A percentile compares a stretch with the other conserved stretches of the same genome.
Conservation (phyloP, 1,140 invertebrate species). For the Macrosteles quadrilineatus region DNA sequence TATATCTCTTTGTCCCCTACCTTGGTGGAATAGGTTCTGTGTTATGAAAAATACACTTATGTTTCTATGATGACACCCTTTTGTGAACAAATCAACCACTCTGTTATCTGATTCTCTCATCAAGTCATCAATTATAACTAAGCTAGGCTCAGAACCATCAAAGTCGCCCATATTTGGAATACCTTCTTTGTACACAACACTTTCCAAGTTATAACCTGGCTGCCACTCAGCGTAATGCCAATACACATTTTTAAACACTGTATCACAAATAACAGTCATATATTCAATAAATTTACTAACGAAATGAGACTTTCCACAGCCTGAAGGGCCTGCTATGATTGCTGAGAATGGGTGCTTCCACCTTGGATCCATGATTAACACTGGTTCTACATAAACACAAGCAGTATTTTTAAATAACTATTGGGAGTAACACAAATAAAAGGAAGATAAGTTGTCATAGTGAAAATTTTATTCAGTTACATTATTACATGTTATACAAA, state of each 20-base stretch:
- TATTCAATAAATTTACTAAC: not conserved
- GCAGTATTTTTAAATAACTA: no score
- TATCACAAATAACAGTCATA: not conserved
- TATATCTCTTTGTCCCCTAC: no score
- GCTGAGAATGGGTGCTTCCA: not conserved
- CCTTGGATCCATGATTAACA: not conserved
- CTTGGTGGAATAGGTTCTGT: not conserved
- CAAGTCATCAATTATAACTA: constrained; percentile 7
- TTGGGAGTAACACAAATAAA: no score
- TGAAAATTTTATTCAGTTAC: no score
- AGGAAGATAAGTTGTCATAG: no score
- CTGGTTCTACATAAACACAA: no score
- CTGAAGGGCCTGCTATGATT: not conserved
- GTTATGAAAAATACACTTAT: constrained; percentile 13
- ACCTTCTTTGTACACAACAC: no score
- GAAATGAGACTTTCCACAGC: not conserved
- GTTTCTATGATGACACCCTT: constrained; percentile 10
- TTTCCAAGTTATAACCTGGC: no score
- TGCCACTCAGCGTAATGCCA: not conserved
- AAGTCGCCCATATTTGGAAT: no score
- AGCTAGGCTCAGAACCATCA: not conserved
- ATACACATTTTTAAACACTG: not conserved
- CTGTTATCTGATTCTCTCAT: not conserved
- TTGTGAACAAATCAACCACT: no score
- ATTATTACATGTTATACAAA: no score